These are phyloP conservation scores for Hyaena hyaena DNA, from an alignment of 2,113 vertebrate genomes.

Conservation along the genomic window DNA sequence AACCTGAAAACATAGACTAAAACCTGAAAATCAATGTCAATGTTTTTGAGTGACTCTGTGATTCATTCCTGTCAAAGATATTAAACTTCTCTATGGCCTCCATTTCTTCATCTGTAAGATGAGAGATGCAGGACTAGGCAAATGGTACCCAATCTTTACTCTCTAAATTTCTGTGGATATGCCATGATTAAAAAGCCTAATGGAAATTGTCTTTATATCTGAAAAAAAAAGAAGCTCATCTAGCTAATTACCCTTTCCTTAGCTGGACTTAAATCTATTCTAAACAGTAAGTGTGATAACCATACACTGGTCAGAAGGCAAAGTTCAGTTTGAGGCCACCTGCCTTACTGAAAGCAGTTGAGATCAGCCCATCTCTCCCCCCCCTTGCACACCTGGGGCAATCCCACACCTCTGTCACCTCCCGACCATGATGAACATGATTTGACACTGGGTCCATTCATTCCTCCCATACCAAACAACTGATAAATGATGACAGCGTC, in stretches of 20 bases:
- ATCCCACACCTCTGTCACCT: fast-evolving
- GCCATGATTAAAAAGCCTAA: not conserved
- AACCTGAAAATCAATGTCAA: not conserved
- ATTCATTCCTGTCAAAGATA: not conserved
- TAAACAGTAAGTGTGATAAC: not conserved
- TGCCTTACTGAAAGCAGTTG: not conserved
- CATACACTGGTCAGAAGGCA: not conserved
- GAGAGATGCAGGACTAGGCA: too few species aligned
- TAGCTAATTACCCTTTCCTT: not conserved
- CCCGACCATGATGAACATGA: not conserved
- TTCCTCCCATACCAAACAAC: not conserved
- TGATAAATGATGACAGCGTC: not conserved
- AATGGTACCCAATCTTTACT: not conserved
- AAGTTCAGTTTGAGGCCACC: not conserved
- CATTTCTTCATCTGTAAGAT: not conserved
- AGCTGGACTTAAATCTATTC: not conserved
- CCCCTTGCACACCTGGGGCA: fast-evolving
- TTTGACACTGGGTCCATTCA: too few species aligned
- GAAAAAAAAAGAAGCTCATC: not conserved
- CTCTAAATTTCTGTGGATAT: not conserved
- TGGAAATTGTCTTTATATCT: not conserved
- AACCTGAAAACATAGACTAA: not conserved
- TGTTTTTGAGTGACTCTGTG: not conserved
- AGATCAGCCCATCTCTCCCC: not conserved
- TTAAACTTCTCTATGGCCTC: not conserved